Evolutionary conservation across 1,140 invertebrate genomes (phyloP), one percentile per base, ranked within the genome.

Genomic region (Drosophila chauvacae): DNA sequence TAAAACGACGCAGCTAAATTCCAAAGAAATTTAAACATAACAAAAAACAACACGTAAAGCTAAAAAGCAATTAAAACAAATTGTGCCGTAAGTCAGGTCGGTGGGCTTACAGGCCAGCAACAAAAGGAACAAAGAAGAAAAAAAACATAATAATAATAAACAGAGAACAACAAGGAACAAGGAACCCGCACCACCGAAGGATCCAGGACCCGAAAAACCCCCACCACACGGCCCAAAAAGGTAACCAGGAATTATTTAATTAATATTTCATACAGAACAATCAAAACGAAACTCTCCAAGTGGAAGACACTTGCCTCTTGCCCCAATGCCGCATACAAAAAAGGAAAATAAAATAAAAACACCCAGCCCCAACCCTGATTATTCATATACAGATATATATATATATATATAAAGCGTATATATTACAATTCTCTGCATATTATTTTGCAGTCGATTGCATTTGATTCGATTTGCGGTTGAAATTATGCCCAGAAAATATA

Each of bases 11-110:
- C 33, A 11, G 53, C 14, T 26, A 55, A 80, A 56, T 57, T 45
- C 26, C 39, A 74, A 51, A 37, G 45, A 45, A 58, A 68, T 50
- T 51, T 45, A 14, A 33, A 28, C 44, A 23, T 14, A 44, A 30
- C 30, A 30, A 45, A 48, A 53, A 50, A 62, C 37, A 59, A 13
- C 55, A 23, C 20, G 20, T 56, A 47, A 82, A 70, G 84, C 84
- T 76, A 72, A 88, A 87, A 88, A 88, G 85, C 81, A 88, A 88
- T 88, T 88, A 88, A 88, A 87, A 90, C 69, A 80, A 90, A 87
- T 87, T 87, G 80, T 90, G 85, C 84, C 84, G 73, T 77, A 84
- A 87, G 84, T 88, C 77, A 88, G 76, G 77, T 82, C 81, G 83
- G 84, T 77, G 80, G 83, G 84, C 84, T 59, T 63, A 77, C 72